Conservation (phyloP, 2,113 vertebrate species). For the Elaphurus davidianus region DNA sequence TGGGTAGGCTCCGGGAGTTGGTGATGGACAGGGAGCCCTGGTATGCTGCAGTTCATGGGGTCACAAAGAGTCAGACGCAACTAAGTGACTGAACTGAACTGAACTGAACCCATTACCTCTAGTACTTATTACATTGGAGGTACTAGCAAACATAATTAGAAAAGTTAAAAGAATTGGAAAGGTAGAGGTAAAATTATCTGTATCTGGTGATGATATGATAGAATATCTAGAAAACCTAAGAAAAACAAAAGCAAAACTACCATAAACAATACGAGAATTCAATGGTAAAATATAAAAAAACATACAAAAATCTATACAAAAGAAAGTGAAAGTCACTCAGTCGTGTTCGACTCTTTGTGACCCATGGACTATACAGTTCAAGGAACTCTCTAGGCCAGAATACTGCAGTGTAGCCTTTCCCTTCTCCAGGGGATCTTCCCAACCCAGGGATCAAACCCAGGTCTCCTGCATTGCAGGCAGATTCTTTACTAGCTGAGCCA, state of each 20-base stretch:
- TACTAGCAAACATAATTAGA: neutral
- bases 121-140: neutral
- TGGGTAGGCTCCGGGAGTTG: neutral
- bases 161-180: neutral
- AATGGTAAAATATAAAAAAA: neutral
- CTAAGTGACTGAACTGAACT: neutral
- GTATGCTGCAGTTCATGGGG: fast-evolving
- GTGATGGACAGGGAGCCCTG: neutral
- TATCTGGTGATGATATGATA: neutral
- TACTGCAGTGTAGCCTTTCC: neutral
- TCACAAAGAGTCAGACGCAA: neutral
- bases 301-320: neutral
- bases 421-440: neutral
- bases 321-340: neutral
- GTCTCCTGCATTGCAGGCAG: neutral
- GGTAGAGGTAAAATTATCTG: neutral
- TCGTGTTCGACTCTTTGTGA: neutral
- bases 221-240: neutral
- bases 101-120: neutral
- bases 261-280: neutral
- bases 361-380: neutral
- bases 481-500: neutral
- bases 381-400: neutral
- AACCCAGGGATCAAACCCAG: neutral
- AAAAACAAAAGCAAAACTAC: neutral